Evolutionary conservation across 2,888 invertebrate genomes (phyloP).

Genomic region (Drosophila neotestacea): DNA sequence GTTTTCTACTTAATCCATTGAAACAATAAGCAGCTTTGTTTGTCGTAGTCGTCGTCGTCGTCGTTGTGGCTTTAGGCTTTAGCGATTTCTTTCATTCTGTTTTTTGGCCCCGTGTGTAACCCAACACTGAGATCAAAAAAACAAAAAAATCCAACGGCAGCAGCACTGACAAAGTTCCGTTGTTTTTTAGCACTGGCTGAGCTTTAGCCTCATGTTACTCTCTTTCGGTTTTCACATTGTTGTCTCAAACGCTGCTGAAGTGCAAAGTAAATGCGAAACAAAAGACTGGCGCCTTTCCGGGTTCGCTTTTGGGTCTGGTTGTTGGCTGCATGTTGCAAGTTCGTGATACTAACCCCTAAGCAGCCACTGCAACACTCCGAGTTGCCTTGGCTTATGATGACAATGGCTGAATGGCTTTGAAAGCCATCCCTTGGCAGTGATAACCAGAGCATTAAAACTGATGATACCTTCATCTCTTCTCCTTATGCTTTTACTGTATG

Average conservation of each 20-base stretch:
- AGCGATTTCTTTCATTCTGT: conserved; percentile 10
- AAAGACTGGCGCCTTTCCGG: conserved; percentile 63
- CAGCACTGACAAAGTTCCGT: conserved; percentile 40
- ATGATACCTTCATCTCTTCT: neutral
- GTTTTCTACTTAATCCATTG: conserved; percentile 75
- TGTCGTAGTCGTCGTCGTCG: conserved; percentile 42
- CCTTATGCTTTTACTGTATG: conserved; percentile 16
- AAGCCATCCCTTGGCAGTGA: conserved; percentile 61
- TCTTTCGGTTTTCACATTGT: conserved; percentile 49
- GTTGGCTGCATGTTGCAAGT: conserved; percentile 33
- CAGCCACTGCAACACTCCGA: conserved; percentile 16
- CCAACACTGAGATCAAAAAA: conserved; percentile 30
- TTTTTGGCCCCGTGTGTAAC: conserved; percentile 41
- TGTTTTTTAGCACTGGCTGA: conserved; percentile 42
- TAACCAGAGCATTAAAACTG: conserved; percentile 60
- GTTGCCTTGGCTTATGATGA: conserved; percentile 60
- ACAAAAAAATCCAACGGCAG: conserved; percentile 7
- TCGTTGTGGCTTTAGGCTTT: conserved; percentile 30
- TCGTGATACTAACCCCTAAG: conserved; percentile 48
- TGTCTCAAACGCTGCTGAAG: conserved; percentile 68
- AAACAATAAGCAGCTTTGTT: conserved; percentile 82
- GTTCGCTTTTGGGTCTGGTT: conserved; percentile 38
- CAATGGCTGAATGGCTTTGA: conserved; percentile 57
- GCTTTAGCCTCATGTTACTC: conserved; percentile 33
- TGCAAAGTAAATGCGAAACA: conserved; percentile 78